A percentile compares a stretch with the other conserved stretches of the same genome.
Evolutionary conservation across 2,888 invertebrate genomes (phyloP).

Genomic region (Hanleya hanleyi): DNA sequence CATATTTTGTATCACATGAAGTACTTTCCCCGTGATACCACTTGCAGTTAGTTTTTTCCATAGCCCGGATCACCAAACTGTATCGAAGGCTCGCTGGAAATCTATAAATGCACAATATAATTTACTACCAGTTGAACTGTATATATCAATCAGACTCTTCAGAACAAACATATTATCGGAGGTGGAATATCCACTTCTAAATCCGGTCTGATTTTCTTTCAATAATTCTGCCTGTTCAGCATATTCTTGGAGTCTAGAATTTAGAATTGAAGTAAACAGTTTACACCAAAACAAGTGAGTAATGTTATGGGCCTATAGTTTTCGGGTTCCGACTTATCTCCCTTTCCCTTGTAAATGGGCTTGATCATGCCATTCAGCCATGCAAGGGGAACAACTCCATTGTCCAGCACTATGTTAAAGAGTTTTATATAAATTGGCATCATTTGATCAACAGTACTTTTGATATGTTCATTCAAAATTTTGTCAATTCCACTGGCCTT

Average conservation of each 20-base stretch:
- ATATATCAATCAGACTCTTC: background rate
- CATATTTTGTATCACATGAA: background rate
- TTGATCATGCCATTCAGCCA: background rate
- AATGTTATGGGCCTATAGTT: background rate
- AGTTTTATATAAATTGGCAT: slow-evolving; percentile 4
- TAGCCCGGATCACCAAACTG: background rate
- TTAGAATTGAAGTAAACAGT: background rate
- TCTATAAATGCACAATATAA: background rate
- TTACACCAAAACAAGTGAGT: background rate
- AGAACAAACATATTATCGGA: background rate
- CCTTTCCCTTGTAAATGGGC: background rate
- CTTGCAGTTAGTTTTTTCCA: background rate
- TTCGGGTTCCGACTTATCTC: background rate
- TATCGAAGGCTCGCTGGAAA: slow-evolving; percentile 5
- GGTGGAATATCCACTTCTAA: background rate
- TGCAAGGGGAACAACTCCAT: background rate
- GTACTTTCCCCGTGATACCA: background rate
- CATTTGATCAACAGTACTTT: background rate
- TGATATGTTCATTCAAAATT: background rate
- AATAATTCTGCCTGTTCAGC: background rate
- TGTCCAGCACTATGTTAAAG: background rate
- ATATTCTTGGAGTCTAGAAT: background rate
- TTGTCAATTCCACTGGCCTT: background rate
- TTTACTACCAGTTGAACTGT: too few relatives aligned
- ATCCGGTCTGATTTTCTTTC: background rate